These are phyloP conservation scores for Xenops minutus DNA, from an alignment of 2,797 vertebrate genomes.

Conservation along the genomic window DNA sequence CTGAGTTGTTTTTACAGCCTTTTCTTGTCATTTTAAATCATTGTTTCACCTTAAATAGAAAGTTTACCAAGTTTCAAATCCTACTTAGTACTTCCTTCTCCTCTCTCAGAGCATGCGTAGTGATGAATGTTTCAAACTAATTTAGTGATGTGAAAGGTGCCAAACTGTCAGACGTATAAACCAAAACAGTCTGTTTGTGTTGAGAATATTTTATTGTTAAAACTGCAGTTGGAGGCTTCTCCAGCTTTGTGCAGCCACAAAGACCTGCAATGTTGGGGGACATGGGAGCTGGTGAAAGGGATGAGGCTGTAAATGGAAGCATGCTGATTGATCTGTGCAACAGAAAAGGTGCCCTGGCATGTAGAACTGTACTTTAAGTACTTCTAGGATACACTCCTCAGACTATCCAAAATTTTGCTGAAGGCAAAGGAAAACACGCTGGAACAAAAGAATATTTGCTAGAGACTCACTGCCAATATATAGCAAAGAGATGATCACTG, in stretches of 20 bases:
- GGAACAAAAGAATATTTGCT: background rate
- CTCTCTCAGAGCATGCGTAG: background rate
- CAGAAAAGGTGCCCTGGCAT: background rate
- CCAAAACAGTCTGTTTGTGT: background rate
- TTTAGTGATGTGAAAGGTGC: background rate
- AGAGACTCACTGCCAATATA: background rate
- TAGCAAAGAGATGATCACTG: background rate
- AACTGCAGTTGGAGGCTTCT: background rate
- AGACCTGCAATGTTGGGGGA: background rate
- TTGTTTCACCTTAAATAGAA: conserved; percentile 39
- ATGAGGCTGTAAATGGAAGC: background rate
- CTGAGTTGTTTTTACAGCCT: conserved; percentile 23
- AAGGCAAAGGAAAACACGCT: background rate
- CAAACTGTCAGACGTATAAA: conserved; percentile 1
- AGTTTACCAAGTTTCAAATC: conserved; percentile 10
- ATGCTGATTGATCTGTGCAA: background rate
- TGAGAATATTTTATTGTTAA: background rate
- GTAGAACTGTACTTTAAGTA: background rate
- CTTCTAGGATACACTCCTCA: background rate
- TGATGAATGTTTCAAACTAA: conserved; percentile 17
- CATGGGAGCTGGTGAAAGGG: background rate
- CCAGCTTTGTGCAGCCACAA: background rate
- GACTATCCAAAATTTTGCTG: background rate
- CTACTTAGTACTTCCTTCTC: background rate
- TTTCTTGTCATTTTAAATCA: conserved; percentile 12